Evolutionary conservation across 1,140 invertebrate genomes (phyloP), one percentile per base, ranked within the genome.

Genomic region (Nasonia vitripennis): DNA sequence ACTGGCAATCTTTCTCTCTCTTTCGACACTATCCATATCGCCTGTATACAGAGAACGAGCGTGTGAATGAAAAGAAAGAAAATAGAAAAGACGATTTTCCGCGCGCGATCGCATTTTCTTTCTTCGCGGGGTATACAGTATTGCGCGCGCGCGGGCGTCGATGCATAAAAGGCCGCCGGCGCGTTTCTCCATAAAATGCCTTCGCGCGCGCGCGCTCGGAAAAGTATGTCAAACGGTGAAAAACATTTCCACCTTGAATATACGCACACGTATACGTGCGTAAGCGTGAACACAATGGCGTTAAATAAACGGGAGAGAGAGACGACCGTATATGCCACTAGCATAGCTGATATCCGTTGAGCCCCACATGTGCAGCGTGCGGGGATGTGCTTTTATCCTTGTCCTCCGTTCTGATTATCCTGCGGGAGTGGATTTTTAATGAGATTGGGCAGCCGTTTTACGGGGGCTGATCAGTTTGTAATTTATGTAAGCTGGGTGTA

Each of bases 201-300:
- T 51, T 1, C 27, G 67, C 14, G 51, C 34, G 4, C 41, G 67
- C 20, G 51, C 34, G 4, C 41, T 48, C 20, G 51, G 81, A 87
- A 88, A 89, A 89, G 85, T 88, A 74, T 89, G 85, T 84, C 86
- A 81, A 55, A 23, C 45, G 80, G 82, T 81, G 86, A 87, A 88
- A 87, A 88, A 87, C 85, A 87, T 84, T 88, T 88, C 85, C 86
- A 89, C 87, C 85, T 87, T 87, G 86, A 88, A 41, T 31, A 23
- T 34, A 74, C 67, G 23, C 62, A 85, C 82, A 37, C 34, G 23
- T n/a, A 62, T 62, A 62, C 7, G 17, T 3, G 55, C 14, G 3
- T 51, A 51, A 6, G 45, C 12, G 48, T 86, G 83, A 77, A 89
- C 20, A 89, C 87, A 85, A 71, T 81, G 20, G 37, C 23, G 23